A percentile compares a stretch with the other conserved stretches of the same genome.
phyloP scores from a whole-genome alignment of 2,888 invertebrate species.

The Caenorhabditis wallacei region DNA sequence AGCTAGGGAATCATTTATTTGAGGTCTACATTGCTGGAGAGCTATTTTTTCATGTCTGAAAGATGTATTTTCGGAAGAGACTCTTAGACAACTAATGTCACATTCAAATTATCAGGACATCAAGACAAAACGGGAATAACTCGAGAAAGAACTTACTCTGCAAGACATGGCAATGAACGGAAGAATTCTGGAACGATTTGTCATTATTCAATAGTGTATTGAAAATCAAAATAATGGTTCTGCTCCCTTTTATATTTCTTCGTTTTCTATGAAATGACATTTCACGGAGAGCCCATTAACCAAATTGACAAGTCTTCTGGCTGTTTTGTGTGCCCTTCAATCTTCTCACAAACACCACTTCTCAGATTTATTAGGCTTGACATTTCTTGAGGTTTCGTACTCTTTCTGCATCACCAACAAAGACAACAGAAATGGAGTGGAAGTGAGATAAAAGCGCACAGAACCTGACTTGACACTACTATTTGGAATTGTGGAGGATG shows the following conservation, averaged over 20 bases:
- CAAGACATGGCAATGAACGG: slow-evolving; percentile 74
- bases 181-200: slow-evolving; percentile 75
- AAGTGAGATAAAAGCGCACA: slow-evolving; percentile 7
- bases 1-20: slow-evolving; percentile 73
- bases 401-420: slow-evolving; percentile 3
- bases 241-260: not conserved
- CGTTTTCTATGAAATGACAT: slow-evolving; percentile 7
- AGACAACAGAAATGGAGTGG: slow-evolving; percentile 12
- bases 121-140: no score
- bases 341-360: slow-evolving; percentile 12
- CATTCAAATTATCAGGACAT: no score
- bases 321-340: slow-evolving; percentile 32
- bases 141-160: slow-evolving; percentile 69
- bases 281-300: slow-evolving; percentile 44
- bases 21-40: slow-evolving; percentile 66
- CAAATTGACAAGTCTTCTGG: slow-evolving; percentile 43
- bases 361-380: slow-evolving; percentile 58
- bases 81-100: no score
- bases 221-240: not conserved
- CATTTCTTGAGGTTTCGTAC: slow-evolving; percentile 24
- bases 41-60: slow-evolving; percentile 71
- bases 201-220: not conserved
- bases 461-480: slow-evolving; percentile 27
- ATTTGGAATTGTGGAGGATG: slow-evolving; percentile 32
- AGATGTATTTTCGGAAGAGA: not conserved